Evolutionary conservation across 2,797 vertebrate species (phyloP).

Genomic region (Lepilemur septentrionalis): DNA sequence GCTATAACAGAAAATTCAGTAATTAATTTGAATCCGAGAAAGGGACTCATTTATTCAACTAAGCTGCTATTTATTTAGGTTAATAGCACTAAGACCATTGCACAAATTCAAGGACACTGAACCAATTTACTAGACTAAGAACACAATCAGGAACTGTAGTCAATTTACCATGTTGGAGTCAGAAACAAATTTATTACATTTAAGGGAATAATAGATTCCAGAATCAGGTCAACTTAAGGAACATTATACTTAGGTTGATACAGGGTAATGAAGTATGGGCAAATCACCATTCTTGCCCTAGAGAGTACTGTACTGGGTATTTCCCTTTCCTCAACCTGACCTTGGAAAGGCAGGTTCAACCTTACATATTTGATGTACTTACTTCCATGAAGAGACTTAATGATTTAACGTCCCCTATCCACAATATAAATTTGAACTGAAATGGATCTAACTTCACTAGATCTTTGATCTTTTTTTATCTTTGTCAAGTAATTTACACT

Average conservation of each 20-base stretch:
- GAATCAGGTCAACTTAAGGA: not conserved
- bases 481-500: not conserved
- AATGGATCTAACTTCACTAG: not conserved
- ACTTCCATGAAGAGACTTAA: not conserved
- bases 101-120: not conserved
- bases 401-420: not conserved
- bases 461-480: not conserved
- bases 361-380: not conserved
- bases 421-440: not conserved
- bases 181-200: not conserved
- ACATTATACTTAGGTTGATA: not conserved
- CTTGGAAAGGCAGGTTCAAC: not conserved
- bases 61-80: not conserved
- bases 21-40: not conserved
- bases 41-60: not conserved
- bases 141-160: not conserved
- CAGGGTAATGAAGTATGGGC: not conserved
- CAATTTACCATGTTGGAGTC: not conserved
- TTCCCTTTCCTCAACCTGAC: not conserved
- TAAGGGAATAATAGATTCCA: not conserved
- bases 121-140: not conserved
- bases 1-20: not conserved
- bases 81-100: not conserved
- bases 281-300: not conserved
- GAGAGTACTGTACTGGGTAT: not conserved